Evolutionary conservation across 2,888 invertebrate genomes (phyloP).

Genomic region (Stratiomys singularior): DNA sequence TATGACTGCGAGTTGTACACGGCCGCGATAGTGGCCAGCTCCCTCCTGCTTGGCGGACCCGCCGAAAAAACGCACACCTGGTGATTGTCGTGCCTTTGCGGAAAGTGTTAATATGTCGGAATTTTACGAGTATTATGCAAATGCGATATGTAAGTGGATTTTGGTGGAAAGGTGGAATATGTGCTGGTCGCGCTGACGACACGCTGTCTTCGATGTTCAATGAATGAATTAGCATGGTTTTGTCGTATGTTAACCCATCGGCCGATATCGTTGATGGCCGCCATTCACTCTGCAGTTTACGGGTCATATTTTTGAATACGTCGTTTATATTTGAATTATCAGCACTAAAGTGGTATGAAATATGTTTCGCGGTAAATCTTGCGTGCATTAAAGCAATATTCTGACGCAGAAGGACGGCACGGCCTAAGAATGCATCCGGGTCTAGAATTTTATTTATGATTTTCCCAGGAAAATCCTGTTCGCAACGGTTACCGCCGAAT

Average conservation of each 20-base stretch:
- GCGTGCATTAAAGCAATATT: no score
- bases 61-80: constrained; percentile 5
- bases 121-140: constrained; percentile 37
- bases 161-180: not conserved
- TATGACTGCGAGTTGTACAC: constrained; percentile 5
- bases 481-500: no score
- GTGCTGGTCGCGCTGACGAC: constrained; percentile 6
- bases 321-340: no score
- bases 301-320: no score
- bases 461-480: no score
- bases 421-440: no score
- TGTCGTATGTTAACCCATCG: constrained; percentile 11
- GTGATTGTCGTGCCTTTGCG: not conserved
- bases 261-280: not conserved
- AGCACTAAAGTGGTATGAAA: no score
- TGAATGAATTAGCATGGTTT: not conserved
- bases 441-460: no score
- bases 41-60: not conserved
- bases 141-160: constrained; percentile 41
- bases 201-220: constrained; percentile 23
- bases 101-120: constrained; percentile 24
- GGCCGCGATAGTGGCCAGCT: not conserved
- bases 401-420: no score
- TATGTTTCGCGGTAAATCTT: no score
- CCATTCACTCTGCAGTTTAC: no score